Conservation (phyloP, 1,140 invertebrate genomes). For the Arctopsyche grandis region DNA sequence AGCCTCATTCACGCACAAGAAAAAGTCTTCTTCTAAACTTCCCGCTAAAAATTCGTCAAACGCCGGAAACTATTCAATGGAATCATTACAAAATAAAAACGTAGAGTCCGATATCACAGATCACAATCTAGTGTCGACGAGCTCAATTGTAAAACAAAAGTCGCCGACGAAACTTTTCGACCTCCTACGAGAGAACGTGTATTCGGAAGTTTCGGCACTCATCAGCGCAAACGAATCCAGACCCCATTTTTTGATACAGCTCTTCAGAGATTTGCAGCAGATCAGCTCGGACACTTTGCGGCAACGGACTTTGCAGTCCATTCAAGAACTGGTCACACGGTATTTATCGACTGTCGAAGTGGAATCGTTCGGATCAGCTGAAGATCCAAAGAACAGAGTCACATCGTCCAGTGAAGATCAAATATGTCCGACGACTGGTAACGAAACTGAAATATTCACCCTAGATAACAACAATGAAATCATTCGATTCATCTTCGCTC, state of each 20-base stretch:
- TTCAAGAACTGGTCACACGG: conserved; percentile 66
- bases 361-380: conserved; percentile 53
- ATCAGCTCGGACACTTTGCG: conserved; percentile 74
- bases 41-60: conserved; percentile 63
- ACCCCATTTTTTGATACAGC: conserved; percentile 74
- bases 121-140: conserved; percentile 62
- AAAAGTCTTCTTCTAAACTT: conserved; percentile 62
- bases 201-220: conserved; percentile 75
- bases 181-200: conserved; percentile 73
- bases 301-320: conserved; percentile 70
- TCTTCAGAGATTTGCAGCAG: conserved; percentile 73
- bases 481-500: conserved; percentile 60
- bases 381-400: conserved; percentile 24
- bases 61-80: conserved; percentile 59
- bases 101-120: conserved; percentile 60
- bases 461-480: conserved; percentile 62
- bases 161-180: conserved; percentile 72
- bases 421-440: neutral
- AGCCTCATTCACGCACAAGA: conserved; percentile 57
- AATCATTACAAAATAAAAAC: conserved; percentile 61
- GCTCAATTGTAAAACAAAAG: conserved; percentile 58
- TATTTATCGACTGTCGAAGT: conserved; percentile 58
- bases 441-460: conserved; percentile 41
- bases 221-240: conserved; percentile 75
- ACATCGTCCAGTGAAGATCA: conserved; percentile 23